These are phyloP conservation scores for Andricus curvator DNA, from an alignment of 2,888 invertebrate species.

Conservation along the genomic window DNA sequence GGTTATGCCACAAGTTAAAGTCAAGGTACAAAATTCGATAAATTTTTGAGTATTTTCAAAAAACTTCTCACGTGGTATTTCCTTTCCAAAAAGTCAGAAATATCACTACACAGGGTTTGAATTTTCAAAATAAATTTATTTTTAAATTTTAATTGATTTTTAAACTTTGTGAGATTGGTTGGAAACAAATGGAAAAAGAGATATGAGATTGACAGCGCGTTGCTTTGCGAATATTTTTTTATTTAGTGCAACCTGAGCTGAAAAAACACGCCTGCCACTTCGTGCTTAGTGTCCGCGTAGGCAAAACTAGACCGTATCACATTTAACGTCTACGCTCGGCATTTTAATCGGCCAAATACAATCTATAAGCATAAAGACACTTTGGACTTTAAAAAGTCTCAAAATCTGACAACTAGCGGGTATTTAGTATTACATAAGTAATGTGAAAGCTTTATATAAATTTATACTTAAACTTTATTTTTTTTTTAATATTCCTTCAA, in stretches of 20 bases:
- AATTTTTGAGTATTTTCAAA: too few relatives aligned
- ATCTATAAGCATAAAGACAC: conserved; percentile 9
- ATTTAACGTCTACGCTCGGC: conserved; percentile 35
- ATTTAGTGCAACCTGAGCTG: conserved; percentile 29
- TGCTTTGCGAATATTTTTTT: conserved; percentile 8
- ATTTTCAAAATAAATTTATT: background rate
- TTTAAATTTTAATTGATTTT: background rate
- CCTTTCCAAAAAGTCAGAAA: too few relatives aligned
- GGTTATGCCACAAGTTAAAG: too few relatives aligned
- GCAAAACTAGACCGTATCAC: conserved; percentile 34
- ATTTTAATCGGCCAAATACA: conserved; percentile 30
- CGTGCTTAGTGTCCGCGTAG: conserved; percentile 24
- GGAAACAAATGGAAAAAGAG: background rate
- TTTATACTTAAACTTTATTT: too few relatives aligned
- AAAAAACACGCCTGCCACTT: conserved; percentile 32
- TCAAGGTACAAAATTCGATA: too few relatives aligned
- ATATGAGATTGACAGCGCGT: background rate
- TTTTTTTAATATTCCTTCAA: too few relatives aligned
- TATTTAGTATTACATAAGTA: background rate
- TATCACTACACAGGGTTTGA: background rate
- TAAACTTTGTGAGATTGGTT: background rate
- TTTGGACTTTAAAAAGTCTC: background rate
- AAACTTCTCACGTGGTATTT: too few relatives aligned
- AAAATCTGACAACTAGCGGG: background rate
- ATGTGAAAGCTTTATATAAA: background rate